Evolutionary conservation across 2,797 vertebrate species (phyloP), one percentile per base, ranked within the genome.

Genomic region (Borostomias antarcticus): DNA sequence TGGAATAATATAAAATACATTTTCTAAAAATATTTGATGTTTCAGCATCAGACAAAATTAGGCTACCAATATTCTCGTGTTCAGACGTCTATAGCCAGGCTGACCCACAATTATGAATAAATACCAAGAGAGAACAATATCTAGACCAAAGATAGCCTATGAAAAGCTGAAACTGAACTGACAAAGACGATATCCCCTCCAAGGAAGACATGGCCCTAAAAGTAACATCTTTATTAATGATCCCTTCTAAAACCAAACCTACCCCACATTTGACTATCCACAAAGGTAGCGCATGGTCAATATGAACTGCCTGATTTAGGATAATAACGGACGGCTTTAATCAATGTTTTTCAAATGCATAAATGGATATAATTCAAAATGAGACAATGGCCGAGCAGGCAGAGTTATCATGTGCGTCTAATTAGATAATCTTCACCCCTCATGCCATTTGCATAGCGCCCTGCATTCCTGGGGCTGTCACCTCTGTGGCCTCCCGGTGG

Each of bases 341-440:
- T 45, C 4, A 45, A 17, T 45, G 40, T 45, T 45, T 45, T 45
- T 79, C 66, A 68, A 70, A 79, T 76, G 69, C 71, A 81, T 76
- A 74, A 37, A 72, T 70, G 10, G 2, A 45, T 64, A 53, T 28
- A 70, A 78, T 75, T 81, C 51, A 73, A 15, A 77, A 77, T 77
- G 48, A 83, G 81, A 82, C 81, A 72, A 74, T 17, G 35, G 67
- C 72, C 66, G 79, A 73, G 69, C 21, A 48, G 76, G 59, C 47
- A 66, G 66, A 81, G 78, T 75, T 72, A 75, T 85, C 66, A 64
- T 65, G 58, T 70, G 72, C 65, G 64, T 85, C 76, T 85, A 81
- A 82, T 88, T 83, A 82, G 60, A 83, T 81, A 81, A 87, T 86
- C 69, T 64, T 82, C 82, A 69, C 68, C 70, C 70, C 69, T 57